These are phyloP conservation scores for Micronycteris hirsuta DNA, from an alignment of 2,113 vertebrate species.

Conservation along the genomic window DNA sequence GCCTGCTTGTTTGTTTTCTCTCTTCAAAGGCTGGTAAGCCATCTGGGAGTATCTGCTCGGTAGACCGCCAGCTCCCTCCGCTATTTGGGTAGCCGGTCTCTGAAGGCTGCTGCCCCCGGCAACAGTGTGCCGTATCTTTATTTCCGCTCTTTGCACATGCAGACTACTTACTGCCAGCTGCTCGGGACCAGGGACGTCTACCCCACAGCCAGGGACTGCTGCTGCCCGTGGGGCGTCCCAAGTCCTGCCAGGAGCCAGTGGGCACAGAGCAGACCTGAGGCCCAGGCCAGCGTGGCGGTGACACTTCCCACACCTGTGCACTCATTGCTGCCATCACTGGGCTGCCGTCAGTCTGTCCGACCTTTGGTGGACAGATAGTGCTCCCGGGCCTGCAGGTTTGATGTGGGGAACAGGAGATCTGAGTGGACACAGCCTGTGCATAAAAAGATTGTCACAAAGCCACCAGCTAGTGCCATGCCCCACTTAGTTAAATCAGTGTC, in stretches of 20 bases:
- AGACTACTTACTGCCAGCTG: background rate
- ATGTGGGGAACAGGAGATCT: accelerated
- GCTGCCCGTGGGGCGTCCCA: background rate
- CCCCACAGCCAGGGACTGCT: background rate
- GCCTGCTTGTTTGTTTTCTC: background rate
- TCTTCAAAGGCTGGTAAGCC: background rate
- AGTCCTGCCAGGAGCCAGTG: accelerated
- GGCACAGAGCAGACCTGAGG: background rate
- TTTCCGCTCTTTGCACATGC: background rate
- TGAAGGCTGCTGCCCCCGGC: background rate
- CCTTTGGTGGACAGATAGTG: background rate
- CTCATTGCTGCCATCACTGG: accelerated
- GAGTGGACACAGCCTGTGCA: background rate
- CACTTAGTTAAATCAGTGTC: background rate
- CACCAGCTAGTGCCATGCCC: background rate
- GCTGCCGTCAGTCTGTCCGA: background rate
- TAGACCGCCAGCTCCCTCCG: accelerated
- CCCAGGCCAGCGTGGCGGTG: background rate
- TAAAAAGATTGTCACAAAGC: background rate
- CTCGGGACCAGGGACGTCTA: background rate
- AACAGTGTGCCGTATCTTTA: background rate
- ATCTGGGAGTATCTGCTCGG: background rate
- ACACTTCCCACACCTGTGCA: background rate
- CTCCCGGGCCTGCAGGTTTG: background rate
- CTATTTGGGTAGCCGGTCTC: background rate